These are phyloP conservation scores for Smutsia gigantea DNA, from an alignment of 2,797 vertebrate species.

Conservation along the genomic window DNA sequence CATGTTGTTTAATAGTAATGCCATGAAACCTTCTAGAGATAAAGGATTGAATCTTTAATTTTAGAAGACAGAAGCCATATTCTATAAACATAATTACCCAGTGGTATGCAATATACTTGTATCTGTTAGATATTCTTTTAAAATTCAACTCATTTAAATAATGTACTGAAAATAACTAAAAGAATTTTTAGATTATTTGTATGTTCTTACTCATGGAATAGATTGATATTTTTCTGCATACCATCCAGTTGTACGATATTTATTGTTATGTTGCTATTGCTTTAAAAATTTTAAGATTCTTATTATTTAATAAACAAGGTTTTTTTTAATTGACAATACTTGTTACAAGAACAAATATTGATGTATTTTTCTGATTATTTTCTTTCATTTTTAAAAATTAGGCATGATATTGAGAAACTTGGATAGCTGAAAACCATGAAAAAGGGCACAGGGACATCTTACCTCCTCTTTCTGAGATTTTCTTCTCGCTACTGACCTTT, in stretches of 20 bases:
- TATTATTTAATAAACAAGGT: background rate
- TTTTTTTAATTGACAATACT: background rate
- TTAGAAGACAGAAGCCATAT: background rate
- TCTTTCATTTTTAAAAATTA: constrained; percentile 68
- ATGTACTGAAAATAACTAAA: background rate
- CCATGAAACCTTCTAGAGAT: background rate
- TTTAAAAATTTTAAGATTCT: background rate
- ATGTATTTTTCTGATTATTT: constrained; percentile 44
- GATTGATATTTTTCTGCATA: background rate
- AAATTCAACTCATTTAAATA: constrained; percentile 20
- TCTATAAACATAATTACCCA: background rate
- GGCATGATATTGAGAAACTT: constrained; percentile 74
- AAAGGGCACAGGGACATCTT: constrained; percentile 77
- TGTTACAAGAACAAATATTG: background rate
- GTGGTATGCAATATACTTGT: background rate
- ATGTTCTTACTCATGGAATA: background rate
- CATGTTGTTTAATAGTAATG: background rate
- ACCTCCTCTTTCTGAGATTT: constrained; percentile 66
- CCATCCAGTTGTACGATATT: background rate
- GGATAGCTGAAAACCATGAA: constrained; percentile 74
- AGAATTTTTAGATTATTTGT: background rate
- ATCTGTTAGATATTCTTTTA: background rate
- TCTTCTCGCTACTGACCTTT: constrained; percentile 82
- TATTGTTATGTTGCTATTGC: background rate
- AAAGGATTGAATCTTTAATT: background rate